Conservation (phyloP, 2,797 vertebrate genomes). For the Poeciliopsis turneri region DNA sequence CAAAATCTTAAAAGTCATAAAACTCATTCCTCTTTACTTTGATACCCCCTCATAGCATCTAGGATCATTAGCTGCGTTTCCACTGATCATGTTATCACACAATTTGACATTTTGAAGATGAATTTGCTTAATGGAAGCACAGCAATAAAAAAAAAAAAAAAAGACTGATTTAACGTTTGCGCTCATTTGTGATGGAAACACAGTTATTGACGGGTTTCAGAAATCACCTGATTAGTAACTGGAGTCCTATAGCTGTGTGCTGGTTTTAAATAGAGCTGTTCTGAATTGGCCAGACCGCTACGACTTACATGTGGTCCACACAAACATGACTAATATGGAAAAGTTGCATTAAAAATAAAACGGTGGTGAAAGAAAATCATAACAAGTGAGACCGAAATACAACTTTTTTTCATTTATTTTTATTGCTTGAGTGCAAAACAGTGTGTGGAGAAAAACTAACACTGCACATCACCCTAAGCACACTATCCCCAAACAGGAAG, state of each 20-base stretch:
- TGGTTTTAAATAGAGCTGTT: not conserved
- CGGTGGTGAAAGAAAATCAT: not conserved
- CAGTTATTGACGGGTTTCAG: not conserved
- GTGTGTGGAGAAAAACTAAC: not conserved
- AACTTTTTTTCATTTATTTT: not conserved
- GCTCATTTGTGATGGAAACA: no score
- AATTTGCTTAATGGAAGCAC: no score
- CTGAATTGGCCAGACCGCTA: not conserved
- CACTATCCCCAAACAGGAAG: not conserved
- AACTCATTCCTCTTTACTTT: no score
- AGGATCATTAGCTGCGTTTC: not conserved
- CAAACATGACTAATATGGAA: not conserved
- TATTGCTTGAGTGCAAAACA: not conserved
- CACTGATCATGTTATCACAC: no score
- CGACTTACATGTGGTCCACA: not conserved
- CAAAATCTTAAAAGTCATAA: not conserved
- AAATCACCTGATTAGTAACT: not conserved
- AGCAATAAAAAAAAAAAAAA: no score
- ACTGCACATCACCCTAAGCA: not conserved
- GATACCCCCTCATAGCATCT: not conserved
- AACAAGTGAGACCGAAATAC: not conserved
- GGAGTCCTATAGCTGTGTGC: not conserved
- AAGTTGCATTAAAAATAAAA: not conserved
- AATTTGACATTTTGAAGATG: no score
- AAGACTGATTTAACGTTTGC: no score